Evolutionary conservation across 1,140 invertebrate genomes (phyloP), one percentile per base, ranked within the genome.

Genomic region (Nasonia giraulti): DNA sequence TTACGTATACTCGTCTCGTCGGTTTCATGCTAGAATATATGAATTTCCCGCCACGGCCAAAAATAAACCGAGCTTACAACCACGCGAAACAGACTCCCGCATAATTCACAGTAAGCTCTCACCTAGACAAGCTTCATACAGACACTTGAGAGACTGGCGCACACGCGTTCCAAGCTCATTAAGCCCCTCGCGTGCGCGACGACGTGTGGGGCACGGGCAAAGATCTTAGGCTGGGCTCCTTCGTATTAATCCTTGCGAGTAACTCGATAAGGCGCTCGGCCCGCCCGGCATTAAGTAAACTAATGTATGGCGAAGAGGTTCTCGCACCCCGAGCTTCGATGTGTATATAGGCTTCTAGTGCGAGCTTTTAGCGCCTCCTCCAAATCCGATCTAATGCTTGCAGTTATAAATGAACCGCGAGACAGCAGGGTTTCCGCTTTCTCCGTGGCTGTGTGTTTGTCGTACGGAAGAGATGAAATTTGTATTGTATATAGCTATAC

Each of bases 281-380:
- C 68, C 40, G 8, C 7, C 55, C 50, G 40, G 80, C 50, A 85
- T 82, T 88, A 89, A 89, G 88, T 88, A 87, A 87, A 75, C 86
- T 89, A 89, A 89, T 89, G 86, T 88, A 88, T n/a, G 55, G 2
- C 11, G 87, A 76, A 23, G 33, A 77, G 80, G 82, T 12, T 71
- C 31, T 33, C 83, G 66, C 76, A 10, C 6, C 68, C 27, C 31
- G 44, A 83, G 81, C 78, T 27, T 69, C 55, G 17, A 74, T 75
- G 77, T 68, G 17, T 17, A 55, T 17, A 55, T 47, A 47, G 47
- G 17, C 20, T 17, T 14, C 55, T 14, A 55, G 79, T 62, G 73
- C 73, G 79, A 47, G 84, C 84, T 82, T 85, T 77, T 82, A 78
- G 23, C 84, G 80, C 80, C 75, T 85, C 73, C 66, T 81, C 50